Percentiles rank a stretch among this genome's conserved stretches.
Evolutionary conservation across 2,113 vertebrate genomes (phyloP).

Genomic region (Limnothrissa miodon): DNA sequence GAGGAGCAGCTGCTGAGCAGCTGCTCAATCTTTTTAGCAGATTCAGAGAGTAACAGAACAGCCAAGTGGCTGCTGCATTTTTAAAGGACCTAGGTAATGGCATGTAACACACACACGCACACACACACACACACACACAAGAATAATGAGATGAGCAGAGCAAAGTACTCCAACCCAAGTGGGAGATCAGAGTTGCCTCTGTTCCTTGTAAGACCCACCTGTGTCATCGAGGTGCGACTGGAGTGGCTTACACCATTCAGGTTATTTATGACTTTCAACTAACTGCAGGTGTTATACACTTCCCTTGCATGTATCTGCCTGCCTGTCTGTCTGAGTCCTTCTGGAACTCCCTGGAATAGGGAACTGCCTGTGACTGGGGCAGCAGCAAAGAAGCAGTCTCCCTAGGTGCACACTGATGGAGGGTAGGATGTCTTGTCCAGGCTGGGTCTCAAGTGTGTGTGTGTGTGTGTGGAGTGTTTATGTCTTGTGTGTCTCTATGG

Average conservation of each 20-base stretch:
- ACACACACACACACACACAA: conserved; percentile 3
- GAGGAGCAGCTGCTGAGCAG: background rate
- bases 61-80: conserved; percentile 3
- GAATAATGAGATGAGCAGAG: background rate
- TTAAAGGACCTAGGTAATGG: background rate
- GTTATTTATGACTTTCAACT: conserved; percentile 17
- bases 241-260: background rate
- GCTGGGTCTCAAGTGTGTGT: background rate
- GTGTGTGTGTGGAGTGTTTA: background rate
- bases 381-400: background rate
- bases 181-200: background rate
- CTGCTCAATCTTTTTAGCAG: background rate
- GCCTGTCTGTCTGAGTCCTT: background rate
- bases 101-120: conserved; percentile 1
- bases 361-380: background rate
- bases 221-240: too few relatives aligned
- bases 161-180: background rate
- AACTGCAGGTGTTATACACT: background rate
- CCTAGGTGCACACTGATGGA: background rate
- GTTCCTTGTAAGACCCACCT: conserved; percentile 9
- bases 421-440: background rate
- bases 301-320: background rate
- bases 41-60: background rate
- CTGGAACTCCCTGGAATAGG: background rate
- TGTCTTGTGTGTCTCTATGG: background rate